Evolutionary conservation across 2,113 vertebrate species (phyloP).

Genomic region (Laticauda colubrina): DNA sequence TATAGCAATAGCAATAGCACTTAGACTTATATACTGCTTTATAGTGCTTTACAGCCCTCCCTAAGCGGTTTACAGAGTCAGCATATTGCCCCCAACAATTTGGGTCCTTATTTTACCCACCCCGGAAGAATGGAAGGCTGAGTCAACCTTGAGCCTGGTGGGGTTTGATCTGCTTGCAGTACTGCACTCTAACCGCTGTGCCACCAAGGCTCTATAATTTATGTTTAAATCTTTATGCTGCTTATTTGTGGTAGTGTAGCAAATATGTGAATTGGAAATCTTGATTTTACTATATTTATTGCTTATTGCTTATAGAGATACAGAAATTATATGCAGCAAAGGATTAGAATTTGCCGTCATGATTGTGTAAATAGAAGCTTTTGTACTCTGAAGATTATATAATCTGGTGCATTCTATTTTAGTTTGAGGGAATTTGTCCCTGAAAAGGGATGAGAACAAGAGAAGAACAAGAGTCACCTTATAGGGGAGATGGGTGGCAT

Average conservation of each 20-base stretch:
- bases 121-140: no score
- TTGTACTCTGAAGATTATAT: background rate
- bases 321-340: background rate
- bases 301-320: background rate
- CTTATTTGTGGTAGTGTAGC: background rate
- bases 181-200: no score
- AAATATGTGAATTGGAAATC: background rate
- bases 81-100: no score
- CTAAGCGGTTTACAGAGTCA: no score
- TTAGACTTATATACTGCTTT: no score
- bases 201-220: no score
- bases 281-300: background rate
- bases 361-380: background rate
- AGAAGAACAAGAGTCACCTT: background rate
- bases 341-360: background rate
- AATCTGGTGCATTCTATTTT: background rate
- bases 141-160: no score
- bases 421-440: background rate
- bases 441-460: background rate
- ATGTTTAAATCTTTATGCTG: background rate
- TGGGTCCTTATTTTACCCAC: no score
- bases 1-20: no score
- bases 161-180: no score
- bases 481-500: background rate
- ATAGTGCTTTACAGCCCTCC: no score